Evolutionary conservation across 2,888 invertebrate genomes (phyloP).

Genomic region (Pristionchus arcanus): DNA sequence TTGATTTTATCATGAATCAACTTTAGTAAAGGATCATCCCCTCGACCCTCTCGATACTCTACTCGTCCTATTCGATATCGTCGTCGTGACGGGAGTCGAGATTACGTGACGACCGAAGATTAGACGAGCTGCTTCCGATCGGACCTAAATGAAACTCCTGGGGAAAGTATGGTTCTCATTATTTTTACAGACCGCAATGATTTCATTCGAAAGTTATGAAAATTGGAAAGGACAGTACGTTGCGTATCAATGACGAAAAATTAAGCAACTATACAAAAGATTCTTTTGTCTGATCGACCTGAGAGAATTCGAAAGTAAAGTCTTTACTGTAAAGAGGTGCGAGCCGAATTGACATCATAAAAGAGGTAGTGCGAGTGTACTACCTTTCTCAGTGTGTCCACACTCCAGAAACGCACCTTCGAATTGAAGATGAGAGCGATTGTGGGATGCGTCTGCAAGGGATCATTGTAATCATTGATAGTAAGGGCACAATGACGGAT

Average conservation of each 20-base stretch:
- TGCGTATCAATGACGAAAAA: too few species aligned
- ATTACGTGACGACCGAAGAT: not conserved
- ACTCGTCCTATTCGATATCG: constrained; percentile 8
- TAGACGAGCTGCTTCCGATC: not conserved
- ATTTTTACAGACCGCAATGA: too few species aligned
- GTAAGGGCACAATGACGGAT: not conserved
- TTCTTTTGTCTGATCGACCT: too few species aligned
- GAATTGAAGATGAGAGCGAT: constrained; percentile 44
- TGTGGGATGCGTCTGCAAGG: constrained; percentile 33
- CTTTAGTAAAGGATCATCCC: not conserved
- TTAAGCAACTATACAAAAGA: too few species aligned
- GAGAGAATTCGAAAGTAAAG: too few species aligned
- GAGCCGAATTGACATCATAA: too few species aligned
- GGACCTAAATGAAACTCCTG: not conserved
- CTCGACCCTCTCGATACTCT: constrained; percentile 3
- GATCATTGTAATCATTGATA: too few species aligned
- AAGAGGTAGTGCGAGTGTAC: too few species aligned
- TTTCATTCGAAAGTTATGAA: too few species aligned
- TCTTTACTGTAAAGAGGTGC: too few species aligned
- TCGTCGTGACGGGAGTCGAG: not conserved
- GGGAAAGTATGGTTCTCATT: too few species aligned
- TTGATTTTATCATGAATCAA: not conserved
- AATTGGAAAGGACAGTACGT: too few species aligned
- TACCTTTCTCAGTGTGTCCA: constrained; percentile 39
- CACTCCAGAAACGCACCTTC: constrained; percentile 29